These are phyloP conservation scores for Anguilla rostrata DNA, from an alignment of 2,113 vertebrate genomes.

Conservation along the genomic window DNA sequence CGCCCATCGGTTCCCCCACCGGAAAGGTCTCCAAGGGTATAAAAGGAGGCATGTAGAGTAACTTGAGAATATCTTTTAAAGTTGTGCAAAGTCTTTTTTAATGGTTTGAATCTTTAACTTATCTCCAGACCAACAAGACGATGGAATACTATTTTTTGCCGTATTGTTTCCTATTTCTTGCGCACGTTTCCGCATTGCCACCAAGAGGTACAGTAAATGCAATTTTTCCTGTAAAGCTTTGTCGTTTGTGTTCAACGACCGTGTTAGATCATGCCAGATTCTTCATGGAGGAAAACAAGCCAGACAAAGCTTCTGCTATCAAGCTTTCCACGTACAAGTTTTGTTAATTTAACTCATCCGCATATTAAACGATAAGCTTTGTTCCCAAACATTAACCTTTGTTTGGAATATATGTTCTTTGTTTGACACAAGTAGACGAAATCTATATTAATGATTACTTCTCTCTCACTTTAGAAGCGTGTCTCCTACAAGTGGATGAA, in stretches of 20 bases:
- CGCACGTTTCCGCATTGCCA: conserved; percentile 33
- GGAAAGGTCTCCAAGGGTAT: conserved; percentile 14
- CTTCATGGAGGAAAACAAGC: background rate
- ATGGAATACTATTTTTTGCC: conserved; percentile 55
- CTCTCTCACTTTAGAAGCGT: conserved; percentile 57
- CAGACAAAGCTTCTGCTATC: background rate
- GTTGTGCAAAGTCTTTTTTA: background rate
- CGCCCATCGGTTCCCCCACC: conserved; percentile 14
- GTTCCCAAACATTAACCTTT: background rate
- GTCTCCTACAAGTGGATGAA: conserved; percentile 73
- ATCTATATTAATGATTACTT: background rate
- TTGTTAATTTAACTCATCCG: background rate
- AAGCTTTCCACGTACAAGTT: background rate
- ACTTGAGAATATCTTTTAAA: background rate
- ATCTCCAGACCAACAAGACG: background rate
- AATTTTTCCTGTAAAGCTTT: background rate
- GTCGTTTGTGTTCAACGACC: background rate
- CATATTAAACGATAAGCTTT: background rate
- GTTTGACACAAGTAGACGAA: background rate
- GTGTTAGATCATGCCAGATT: background rate
- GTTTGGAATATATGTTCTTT: background rate
- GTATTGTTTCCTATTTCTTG: conserved; percentile 43
- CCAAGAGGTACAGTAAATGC: conserved; percentile 49
- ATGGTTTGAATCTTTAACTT: background rate
- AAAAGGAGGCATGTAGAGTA: conserved; percentile 10